Evolutionary conservation across 1,140 invertebrate species (phyloP).

Genomic region (Pogonomyrmex californicus): DNA sequence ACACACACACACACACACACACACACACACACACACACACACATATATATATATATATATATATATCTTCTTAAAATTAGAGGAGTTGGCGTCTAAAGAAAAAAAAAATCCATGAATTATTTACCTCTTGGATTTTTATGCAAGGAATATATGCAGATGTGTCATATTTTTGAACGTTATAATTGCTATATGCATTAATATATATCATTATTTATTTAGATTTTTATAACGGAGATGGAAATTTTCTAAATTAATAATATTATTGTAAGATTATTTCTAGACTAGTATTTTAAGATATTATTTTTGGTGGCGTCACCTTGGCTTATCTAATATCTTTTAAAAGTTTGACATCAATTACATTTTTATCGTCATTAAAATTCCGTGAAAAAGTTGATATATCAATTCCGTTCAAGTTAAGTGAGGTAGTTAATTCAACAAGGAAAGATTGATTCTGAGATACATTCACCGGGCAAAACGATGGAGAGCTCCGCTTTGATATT

Average conservation of each 20-base stretch:
- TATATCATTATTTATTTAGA: neutral
- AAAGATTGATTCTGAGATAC: constrained; percentile 35
- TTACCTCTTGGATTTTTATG: neutral
- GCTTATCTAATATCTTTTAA: neutral
- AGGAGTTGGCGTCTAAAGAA: neutral
- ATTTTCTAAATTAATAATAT: neutral
- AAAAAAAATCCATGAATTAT: neutral
- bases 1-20: too few species aligned
- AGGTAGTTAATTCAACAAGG: constrained; percentile 41
- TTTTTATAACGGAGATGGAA: neutral
- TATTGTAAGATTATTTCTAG: neutral
- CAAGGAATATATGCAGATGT: neutral
- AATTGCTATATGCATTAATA: neutral
- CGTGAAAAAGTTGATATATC: neutral
- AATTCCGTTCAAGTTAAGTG: neutral
- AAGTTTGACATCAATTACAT: neutral
- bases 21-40: too few species aligned
- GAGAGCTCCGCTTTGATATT: constrained; percentile 72
- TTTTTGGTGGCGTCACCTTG: neutral
- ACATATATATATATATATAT: neutral
- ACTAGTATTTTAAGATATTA: neutral
- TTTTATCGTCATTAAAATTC: neutral
- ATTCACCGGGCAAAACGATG: constrained; percentile 30
- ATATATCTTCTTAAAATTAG: constrained; percentile 6
- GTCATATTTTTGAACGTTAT: neutral